A percentile compares a stretch with the other conserved stretches of the same genome.
Conservation (phyloP, 2,797 vertebrate species). For the Notamacropus eugenii region DNA sequence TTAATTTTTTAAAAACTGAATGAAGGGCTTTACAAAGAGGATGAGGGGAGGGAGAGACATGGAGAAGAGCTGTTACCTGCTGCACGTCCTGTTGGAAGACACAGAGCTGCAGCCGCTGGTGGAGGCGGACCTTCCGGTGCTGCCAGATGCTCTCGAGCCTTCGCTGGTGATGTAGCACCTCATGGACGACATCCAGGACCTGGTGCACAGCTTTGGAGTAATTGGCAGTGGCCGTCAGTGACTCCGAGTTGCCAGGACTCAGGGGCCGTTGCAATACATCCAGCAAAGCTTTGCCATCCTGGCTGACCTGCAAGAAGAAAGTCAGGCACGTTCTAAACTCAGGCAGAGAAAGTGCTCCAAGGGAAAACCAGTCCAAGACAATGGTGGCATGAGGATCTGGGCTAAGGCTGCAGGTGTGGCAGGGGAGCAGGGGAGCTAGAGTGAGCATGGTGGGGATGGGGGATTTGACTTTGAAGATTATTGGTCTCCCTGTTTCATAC, state of each 20-base stretch:
- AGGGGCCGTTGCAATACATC: conserved; percentile 97
- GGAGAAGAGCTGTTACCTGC: conserved; percentile 88
- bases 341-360: background rate
- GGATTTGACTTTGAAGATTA: background rate
- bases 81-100: conserved; percentile 99
- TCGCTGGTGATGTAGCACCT: conserved; percentile 96
- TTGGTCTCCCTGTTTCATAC: background rate
- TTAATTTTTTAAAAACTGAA: background rate
- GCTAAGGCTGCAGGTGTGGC: background rate
- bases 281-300: conserved; percentile 97
- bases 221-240: conserved; percentile 97
- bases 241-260: conserved; percentile 96
- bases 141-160: conserved; percentile 98
- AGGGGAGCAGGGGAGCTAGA: background rate
- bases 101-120: conserved; percentile 97
- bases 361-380: background rate
- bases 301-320: conserved; percentile 91
- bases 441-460: background rate
- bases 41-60: fast-evolving
- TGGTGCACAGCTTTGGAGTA: conserved; percentile 98
- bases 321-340: background rate
- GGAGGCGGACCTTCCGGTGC: conserved; percentile 96
- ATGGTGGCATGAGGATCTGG: background rate
- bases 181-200: conserved; percentile 97
- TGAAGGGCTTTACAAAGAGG: background rate